A percentile compares a stretch with the other conserved stretches of the same genome.
phyloP scores from a whole-genome alignment of 1,140 invertebrate genomes.

The Tetramorium alpestre region DNA sequence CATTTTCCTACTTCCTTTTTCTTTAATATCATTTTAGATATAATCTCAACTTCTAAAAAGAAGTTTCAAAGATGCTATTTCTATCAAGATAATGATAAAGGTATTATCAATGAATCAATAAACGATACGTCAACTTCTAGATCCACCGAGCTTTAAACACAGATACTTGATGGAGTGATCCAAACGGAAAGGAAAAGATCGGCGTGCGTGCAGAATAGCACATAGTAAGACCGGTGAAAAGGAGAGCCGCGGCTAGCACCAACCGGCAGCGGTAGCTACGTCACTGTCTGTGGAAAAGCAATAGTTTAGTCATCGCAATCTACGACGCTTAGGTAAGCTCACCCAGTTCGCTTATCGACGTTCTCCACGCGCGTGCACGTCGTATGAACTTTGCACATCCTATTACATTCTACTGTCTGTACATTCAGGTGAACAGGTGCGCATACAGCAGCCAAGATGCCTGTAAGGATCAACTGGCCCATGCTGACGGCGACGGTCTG shows the following conservation, averaged over 20 bases:
- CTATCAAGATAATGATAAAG: neutral
- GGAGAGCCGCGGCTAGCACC: neutral
- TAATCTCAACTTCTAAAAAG: neutral
- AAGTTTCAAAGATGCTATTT: neutral
- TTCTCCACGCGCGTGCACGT: neutral
- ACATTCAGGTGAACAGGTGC: neutral
- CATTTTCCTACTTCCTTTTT: neutral
- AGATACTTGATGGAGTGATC: neutral
- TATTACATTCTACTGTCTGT: neutral
- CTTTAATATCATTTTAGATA: neutral
- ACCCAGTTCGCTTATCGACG: constrained; percentile 28
- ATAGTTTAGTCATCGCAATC: constrained; percentile 4
- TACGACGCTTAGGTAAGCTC: constrained; percentile 25
- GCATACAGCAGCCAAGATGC: constrained; percentile 66
- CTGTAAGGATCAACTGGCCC: constrained; percentile 77
- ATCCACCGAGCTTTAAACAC: neutral
- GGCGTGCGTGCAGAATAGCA: too few relatives aligned
- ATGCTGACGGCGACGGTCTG: constrained; percentile 69
- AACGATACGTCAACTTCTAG: neutral
- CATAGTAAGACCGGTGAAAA: neutral
- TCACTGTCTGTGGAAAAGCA: constrained; percentile 29
- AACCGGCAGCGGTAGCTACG: neutral
- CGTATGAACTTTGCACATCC: neutral
- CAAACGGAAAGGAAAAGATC: neutral
- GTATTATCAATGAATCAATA: neutral